Base-by-base conservation (phyloP, 2,888 invertebrate species). In the Xestia rhomboidea region DNA sequence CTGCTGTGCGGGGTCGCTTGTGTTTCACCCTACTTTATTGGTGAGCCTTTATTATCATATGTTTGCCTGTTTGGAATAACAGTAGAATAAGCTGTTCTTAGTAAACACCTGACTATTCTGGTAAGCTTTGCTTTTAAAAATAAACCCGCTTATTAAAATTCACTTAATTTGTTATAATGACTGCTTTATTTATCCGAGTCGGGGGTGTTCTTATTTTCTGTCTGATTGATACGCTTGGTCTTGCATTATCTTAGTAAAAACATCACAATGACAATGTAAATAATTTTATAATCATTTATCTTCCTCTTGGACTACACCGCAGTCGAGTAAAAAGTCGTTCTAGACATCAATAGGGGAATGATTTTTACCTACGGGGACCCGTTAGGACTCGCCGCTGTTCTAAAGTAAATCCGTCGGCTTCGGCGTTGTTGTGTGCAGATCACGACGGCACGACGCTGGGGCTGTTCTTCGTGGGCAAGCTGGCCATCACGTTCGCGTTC, bases 401-500 rank as follows among this genome's bases (percentile, higher is more conserved):
- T 30, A 60, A 60, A 11, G 30, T 30, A 30, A 60, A 30, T 57
- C 60, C 3, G 60, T n/a, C 13, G 27, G 6, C 27, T 27, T 4
- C 21, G 60, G 0, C 30, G 15, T 38, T 30, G 10, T 66, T 64
- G 34, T 92, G 91, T 85, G 69, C 89, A 94, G 94, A 89, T 11
- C 92, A 93, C 89, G 60, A 92, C 5, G 93, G 95, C 66, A 86
- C 93, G 13, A 81, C 88, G 0, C 88, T 97, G 85, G 92, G 93
- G 3, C 87, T 97, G 83, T 98, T 97, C 93, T 95, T 98, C 89
- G 92, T 97, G 88, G 98, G 98, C 72, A 98, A 98, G 93, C 95
- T 97, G 90, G 96, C 97, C 66, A 97, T 98, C 78, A 97, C 98
- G 68, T 97, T 97, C 89, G 97, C 98, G 41, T 98, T 98, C 92